Conservation (phyloP, 2,888 invertebrate genomes). For the Acanthosepion esculentum region DNA sequence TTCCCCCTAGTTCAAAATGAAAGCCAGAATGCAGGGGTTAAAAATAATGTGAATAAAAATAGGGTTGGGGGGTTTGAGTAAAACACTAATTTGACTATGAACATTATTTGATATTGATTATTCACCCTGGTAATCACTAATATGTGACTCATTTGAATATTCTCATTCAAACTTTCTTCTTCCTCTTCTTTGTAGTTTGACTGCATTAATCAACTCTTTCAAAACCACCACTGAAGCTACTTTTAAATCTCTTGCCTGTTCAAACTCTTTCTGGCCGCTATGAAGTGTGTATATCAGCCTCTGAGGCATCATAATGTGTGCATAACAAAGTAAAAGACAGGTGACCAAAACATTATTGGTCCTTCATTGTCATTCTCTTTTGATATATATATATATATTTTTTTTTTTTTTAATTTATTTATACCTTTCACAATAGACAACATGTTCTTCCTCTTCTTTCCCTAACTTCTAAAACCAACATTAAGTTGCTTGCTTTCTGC, state of each 20-base stretch:
- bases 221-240: background rate
- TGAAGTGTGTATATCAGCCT: slow-evolving; percentile 5
- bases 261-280: background rate
- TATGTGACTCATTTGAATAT: background rate
- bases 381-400: slow-evolving; percentile 37
- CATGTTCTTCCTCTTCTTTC: slow-evolving; percentile 15
- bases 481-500: background rate
- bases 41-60: background rate
- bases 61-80: background rate
- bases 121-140: background rate
- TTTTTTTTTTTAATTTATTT: background rate
- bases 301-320: background rate
- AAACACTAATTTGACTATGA: background rate
- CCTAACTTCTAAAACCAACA: background rate
- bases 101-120: background rate
- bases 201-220: too few species aligned
- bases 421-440: background rate
- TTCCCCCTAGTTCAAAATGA: background rate
- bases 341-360: background rate
- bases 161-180: background rate
- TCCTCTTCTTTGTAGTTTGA: too few species aligned
- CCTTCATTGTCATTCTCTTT: background rate
- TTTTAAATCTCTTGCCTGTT: background rate
- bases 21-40: background rate
- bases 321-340: background rate